A percentile compares a stretch with the other conserved stretches of the same genome.
phyloP scores from a whole-genome alignment of 2,113 vertebrate species.

The Peromyscus polionotus region DNA sequence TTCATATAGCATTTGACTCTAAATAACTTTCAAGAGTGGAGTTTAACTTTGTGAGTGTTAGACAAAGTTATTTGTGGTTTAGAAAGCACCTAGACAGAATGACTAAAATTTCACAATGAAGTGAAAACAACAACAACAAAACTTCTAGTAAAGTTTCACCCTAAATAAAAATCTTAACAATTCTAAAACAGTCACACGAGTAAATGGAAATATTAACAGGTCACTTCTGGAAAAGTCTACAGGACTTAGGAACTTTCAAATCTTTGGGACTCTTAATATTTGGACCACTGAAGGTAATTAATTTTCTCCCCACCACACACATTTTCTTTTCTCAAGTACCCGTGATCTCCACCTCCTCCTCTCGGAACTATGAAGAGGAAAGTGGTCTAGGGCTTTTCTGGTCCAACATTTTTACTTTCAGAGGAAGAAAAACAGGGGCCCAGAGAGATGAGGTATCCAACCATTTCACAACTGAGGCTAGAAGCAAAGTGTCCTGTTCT shows the following conservation, averaged over 20 bases:
- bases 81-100: slow-evolving; percentile 30
- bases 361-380: not conserved
- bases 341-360: not conserved
- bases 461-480: slow-evolving; percentile 35
- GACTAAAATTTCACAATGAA: slow-evolving; percentile 44
- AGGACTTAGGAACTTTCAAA: not conserved
- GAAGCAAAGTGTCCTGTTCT: slow-evolving; percentile 30
- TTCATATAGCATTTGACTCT: slow-evolving; percentile 7
- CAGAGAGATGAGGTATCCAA: slow-evolving; percentile 1
- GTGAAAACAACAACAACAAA: not conserved
- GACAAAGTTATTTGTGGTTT: slow-evolving; percentile 53
- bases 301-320: not conserved
- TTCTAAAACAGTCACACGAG: slow-evolving; percentile 27
- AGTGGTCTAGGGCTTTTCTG: not conserved
- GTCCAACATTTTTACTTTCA: slow-evolving; percentile 6
- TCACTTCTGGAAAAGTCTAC: not conserved
- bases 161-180: slow-evolving; percentile 8
- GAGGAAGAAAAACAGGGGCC: not conserved
- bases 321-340: not conserved
- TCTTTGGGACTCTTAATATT: not conserved
- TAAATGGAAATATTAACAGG: not conserved
- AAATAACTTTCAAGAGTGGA: slow-evolving; percentile 1
- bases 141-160: slow-evolving; percentile 22
- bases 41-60: not conserved
- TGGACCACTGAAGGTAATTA: not conserved